Evolutionary conservation across 2,113 vertebrate genomes (phyloP), one percentile per base, ranked within the genome.

Genomic region (Peucedramus taeniatus): DNA sequence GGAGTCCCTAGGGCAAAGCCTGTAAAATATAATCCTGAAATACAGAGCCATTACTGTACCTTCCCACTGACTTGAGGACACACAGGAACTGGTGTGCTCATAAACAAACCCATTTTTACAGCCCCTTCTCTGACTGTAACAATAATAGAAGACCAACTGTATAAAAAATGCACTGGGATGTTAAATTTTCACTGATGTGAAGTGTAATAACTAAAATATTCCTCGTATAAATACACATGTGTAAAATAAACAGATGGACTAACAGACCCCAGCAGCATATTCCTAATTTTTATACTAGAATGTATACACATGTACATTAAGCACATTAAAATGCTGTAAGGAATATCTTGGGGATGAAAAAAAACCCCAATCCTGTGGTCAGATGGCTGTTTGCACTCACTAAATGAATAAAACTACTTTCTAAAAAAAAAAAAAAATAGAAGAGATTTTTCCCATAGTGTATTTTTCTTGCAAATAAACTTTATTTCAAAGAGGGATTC

Each of bases 51-150:
- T 83, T 92, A 30, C 13, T 75, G 5, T 30, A 51, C 21, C 27
- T 93, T 85, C 49, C 27, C 40, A 50, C 11, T 28, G 21, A 50
- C 57, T 90, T 88, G 70, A 90, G 88, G 70, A 64, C 60, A 70
- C 50, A 45, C 49, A 78, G 78, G n/a, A 79, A 71, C 18, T 51
- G 27, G 23, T 28, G 17, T 4, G 1, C 56, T 92, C 49, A 49
- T 90, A 86, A 96, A 88, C 66, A 96, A 74, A 93, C 15, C 24
- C n/a, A n/a, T 53, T 92, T 92, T 79, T 90, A 92, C 63, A 77
- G 57, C 70, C 31, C 37, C 3, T 89, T 95, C 81, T 86, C 63
- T 65, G 54, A 40, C 76, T 72, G 11, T 88, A 83, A 90, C n/a
- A 80, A 77, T 91, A 94, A 96, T 85, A 87, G 14, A 74, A 74